Conservation (phyloP, 2,888 invertebrate genomes). For the Parnassius orleans region DNA sequence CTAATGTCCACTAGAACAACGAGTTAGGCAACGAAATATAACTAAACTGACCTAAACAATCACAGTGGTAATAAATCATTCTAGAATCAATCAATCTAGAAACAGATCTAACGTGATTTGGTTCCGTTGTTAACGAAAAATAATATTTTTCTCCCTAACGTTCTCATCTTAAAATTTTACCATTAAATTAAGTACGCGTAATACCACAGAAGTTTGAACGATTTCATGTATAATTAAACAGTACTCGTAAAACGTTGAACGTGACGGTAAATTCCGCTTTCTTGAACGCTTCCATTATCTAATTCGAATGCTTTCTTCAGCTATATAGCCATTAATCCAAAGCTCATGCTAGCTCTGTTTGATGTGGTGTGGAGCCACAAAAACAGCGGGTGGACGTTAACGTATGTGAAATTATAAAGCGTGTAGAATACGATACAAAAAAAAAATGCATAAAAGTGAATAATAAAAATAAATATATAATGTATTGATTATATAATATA, state of each 20-base stretch:
- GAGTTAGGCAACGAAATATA: too few species aligned
- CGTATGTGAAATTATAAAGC: too few species aligned
- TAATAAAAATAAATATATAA: too few species aligned
- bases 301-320: conserved; percentile 62
- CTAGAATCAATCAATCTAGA: too few species aligned
- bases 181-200: conserved; percentile 20
- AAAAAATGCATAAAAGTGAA: too few species aligned
- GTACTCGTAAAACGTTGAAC: conserved; percentile 33
- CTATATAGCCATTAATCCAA: conserved; percentile 53
- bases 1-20: too few species aligned
- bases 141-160: background rate
- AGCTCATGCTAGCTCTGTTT: conserved; percentile 45
- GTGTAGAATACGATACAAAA: too few species aligned
- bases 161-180: conserved; percentile 5
- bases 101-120: too few species aligned
- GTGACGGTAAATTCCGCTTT: conserved; percentile 43
- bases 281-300: conserved; percentile 60
- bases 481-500: too few species aligned
- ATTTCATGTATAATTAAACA: conserved; percentile 29
- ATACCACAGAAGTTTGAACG: conserved; percentile 23
- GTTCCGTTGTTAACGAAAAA: too few species aligned
- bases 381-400: background rate
- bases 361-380: conserved; percentile 33
- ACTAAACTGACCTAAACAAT: too few species aligned
- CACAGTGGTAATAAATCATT: too few species aligned